These are phyloP conservation scores for Caracal caracal DNA, from an alignment of 2,113 vertebrate species.

Conservation along the genomic window DNA sequence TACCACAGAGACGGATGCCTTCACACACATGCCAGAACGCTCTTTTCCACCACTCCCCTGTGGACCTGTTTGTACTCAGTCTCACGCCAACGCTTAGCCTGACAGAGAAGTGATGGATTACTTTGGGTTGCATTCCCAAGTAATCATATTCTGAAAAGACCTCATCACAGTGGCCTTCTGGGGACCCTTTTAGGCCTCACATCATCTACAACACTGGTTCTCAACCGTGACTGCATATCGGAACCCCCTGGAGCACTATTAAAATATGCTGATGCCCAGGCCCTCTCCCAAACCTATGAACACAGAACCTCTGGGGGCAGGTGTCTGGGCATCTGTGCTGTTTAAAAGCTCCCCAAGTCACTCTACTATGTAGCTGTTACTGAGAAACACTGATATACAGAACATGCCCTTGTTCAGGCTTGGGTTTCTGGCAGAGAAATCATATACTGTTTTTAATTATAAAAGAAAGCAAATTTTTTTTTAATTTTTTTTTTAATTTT, in stretches of 20 bases:
- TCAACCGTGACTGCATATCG: not conserved
- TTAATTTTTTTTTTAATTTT: too few species aligned
- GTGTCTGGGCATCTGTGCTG: not conserved
- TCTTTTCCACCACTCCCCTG: not conserved
- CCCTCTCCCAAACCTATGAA: not conserved
- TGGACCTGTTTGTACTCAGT: not conserved
- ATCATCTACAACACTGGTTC: not conserved
- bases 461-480: not conserved
- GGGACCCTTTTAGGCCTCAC: not conserved
- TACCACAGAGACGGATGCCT: not conserved
- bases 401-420: not conserved
- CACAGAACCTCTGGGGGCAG: not conserved
- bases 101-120: slow-evolving; percentile 8
- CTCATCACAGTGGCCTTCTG: not conserved
- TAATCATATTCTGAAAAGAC: not conserved
- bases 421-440: not conserved
- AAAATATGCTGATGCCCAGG: not conserved
- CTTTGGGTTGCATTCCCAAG: not conserved
- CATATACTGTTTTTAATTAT: not conserved
- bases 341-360: not conserved
- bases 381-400: not conserved
- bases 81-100: not conserved
- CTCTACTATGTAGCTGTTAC: not conserved
- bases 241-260: not conserved
- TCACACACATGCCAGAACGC: not conserved